Base-by-base conservation (phyloP, 2,113 vertebrate species). In the Apeltes quadracus region DNA sequence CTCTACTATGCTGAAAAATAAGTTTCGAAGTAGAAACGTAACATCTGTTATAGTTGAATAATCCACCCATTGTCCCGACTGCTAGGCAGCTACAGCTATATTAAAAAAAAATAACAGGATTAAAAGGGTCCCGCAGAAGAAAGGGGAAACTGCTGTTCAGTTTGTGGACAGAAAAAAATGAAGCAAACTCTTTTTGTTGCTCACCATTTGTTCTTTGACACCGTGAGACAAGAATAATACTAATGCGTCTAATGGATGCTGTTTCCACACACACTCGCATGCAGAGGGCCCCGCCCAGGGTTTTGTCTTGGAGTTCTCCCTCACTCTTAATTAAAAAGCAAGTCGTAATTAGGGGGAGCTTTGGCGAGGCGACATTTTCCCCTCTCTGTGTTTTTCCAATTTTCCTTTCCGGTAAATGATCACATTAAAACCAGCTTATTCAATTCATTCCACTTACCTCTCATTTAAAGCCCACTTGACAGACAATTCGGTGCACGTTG, bases 241-340 rank as follows among this genome's bases (percentile, higher is more conserved):
- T 73, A 43, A 65, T 74, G 66, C 56, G 66, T 73, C 59, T 81
- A 59, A 82, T 59, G 16, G 69, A 82, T 76, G 68, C 46, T 44
- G 39, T 79, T 83, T 69, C 67, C 86, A 44, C 51, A 63, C 61
- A 64, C 76, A 66, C 41, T 75, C 11, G 59, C 10, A 0, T 9
- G 61, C n/a, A 29, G 23, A 27, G 64, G 59, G 61, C 34, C 10
- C 22, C 10, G 54, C 76, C 71, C 76, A 9, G 57, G 57, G 73
- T 56, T 83, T 84, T 78, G 71, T 80, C 69, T 83, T 80, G 27
- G 41, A 72, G 39, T 73, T 44, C 23, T 67, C 78, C 73, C 84
- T 87, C 83, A 79, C 75, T 87, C 29, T 43, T 81, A 78, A 90
- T 92, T 74, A 88, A 85, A 81, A 58, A 13, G 63, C 16, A 3